A percentile compares a stretch with the other conserved stretches of the same genome.
Evolutionary conservation across 1,140 invertebrate genomes (phyloP).

Genomic region (Cyclargus thomasi): DNA sequence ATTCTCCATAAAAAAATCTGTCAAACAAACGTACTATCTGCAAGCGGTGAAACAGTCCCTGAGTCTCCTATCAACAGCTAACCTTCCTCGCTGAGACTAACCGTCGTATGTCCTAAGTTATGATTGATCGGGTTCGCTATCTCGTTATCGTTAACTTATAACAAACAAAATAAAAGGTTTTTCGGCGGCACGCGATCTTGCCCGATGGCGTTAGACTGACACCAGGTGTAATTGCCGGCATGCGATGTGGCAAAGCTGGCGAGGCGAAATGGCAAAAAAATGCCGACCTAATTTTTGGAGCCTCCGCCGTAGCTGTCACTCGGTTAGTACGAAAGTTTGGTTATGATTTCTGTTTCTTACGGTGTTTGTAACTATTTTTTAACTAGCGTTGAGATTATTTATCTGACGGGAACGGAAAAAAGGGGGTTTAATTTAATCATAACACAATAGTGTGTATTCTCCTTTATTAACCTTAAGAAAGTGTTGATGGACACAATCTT

Average conservation of each 20-base stretch:
- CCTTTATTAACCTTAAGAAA: no score
- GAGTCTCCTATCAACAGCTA: no score
- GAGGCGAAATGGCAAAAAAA: background rate
- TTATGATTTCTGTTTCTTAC: background rate
- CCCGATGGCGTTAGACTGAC: background rate
- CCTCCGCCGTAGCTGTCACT: background rate
- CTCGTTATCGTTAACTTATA: background rate
- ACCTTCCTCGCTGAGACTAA: no score
- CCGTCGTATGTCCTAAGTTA: background rate
- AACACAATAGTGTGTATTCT: no score
- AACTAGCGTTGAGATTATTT: no score
- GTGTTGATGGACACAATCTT: no score
- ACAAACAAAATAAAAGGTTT: conserved; percentile 3
- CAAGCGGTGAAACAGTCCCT: no score
- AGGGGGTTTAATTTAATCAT: no score
- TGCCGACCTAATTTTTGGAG: background rate
- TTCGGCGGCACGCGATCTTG: background rate
- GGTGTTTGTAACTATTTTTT: no score
- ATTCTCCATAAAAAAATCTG: no score
- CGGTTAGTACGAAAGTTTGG: background rate
- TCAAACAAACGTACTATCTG: no score
- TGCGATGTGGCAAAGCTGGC: background rate
- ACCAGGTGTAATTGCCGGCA: background rate
- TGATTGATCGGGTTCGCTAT: background rate
- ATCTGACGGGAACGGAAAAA: no score